phyloP scores from a whole-genome alignment of 2,888 invertebrate genomes.

The Galeopsomyia nigrocyanea region DNA sequence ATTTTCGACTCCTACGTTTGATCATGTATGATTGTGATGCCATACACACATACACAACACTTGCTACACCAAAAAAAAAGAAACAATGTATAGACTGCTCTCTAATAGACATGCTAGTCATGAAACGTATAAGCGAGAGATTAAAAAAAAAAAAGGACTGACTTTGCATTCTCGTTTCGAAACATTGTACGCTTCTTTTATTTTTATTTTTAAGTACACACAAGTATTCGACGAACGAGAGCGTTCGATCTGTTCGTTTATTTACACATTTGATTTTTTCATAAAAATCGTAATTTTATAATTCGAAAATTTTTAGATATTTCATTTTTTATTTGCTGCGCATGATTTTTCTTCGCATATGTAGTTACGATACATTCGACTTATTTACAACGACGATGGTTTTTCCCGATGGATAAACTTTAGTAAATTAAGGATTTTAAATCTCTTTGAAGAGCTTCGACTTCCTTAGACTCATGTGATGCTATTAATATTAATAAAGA shows the following conservation, averaged over 20 bases:
- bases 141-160: constrained; percentile 19
- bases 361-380: constrained; percentile 12
- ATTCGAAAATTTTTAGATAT: not conserved
- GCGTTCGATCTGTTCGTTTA: too few relatives aligned
- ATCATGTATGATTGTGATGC: not conserved
- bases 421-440: constrained; percentile 33
- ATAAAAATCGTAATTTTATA: not conserved
- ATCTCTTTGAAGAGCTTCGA: constrained; percentile 39
- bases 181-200: too few relatives aligned
- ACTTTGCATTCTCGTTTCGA: not conserved
- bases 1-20: not conserved
- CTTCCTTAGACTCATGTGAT: constrained; percentile 40
- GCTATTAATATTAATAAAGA: constrained; percentile 42
- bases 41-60: not conserved
- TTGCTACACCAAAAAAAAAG: constrained; percentile 12
- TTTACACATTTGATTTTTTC: not conserved
- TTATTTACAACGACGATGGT: not conserved
- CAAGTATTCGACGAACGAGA: too few relatives aligned
- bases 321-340: not conserved
- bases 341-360: not conserved
- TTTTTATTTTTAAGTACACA: not conserved
- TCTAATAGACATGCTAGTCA: not conserved
- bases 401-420: not conserved
- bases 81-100: too few relatives aligned
- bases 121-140: not conserved